Conservation (phyloP, 1,140 invertebrate species). For the Drosophila subobscura region DNA sequence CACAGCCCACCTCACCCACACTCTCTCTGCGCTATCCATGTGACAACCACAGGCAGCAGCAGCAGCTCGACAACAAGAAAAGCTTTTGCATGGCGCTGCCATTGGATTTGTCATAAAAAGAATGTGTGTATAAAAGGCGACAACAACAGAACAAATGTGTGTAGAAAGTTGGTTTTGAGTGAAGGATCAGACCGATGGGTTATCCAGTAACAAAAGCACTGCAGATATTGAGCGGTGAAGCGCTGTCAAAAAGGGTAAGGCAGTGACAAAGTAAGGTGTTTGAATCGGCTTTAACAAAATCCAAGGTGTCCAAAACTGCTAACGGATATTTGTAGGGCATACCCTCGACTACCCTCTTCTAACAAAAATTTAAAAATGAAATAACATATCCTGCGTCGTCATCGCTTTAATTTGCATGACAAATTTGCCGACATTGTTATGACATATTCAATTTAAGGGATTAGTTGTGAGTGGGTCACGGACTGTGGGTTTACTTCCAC, state of each 20-base stretch:
- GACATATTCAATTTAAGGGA: constrained; percentile 82
- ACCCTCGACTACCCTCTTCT: neutral
- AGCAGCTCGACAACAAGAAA: constrained; percentile 51
- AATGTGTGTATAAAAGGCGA: constrained; percentile 36
- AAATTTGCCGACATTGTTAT: constrained; percentile 80
- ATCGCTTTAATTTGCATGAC: constrained; percentile 82
- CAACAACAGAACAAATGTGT: constrained; percentile 29
- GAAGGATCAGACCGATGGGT: constrained; percentile 18
- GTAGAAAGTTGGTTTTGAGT: neutral
- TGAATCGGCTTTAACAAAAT: no score
- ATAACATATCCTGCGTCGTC: constrained; percentile 57
- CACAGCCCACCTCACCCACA: constrained; percentile 9
- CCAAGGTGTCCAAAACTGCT: no score
- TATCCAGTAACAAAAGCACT: constrained; percentile 2
- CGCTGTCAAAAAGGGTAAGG: no score
- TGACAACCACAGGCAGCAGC: constrained; percentile 42
- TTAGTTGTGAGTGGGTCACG: constrained; percentile 60
- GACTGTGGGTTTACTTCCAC: constrained; percentile 1
- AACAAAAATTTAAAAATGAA: neutral
- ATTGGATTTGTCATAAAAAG: constrained; percentile 76
- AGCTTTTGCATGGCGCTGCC: constrained; percentile 72
- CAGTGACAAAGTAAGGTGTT: no score
- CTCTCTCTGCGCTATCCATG: constrained; percentile 24
- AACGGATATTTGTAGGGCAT: no score
- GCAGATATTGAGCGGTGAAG: no score